These are phyloP conservation scores for Myanophis thanlyinensis DNA, from an alignment of 2,113 vertebrate species.

Conservation along the genomic window DNA sequence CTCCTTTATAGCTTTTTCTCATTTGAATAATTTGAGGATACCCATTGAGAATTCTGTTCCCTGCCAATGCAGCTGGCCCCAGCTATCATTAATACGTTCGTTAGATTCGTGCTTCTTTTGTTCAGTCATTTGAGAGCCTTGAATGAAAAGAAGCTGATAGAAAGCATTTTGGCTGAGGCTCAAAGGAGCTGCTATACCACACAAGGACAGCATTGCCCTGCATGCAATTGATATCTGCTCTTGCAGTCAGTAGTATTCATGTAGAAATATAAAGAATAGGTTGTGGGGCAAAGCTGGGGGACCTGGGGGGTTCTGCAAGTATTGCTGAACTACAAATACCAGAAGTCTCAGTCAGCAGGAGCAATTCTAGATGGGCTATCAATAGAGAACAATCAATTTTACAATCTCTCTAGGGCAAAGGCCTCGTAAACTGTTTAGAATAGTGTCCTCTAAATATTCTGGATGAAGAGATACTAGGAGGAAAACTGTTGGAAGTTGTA, in stretches of 20 bases:
- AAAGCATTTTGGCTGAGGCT: neutral
- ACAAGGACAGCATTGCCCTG: constrained; percentile 17
- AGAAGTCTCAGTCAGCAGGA: neutral
- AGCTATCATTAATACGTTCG: neutral
- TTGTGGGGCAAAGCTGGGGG: neutral
- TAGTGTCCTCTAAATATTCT: neutral
- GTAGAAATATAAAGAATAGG: neutral
- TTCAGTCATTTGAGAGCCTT: constrained; percentile 42
- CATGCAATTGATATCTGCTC: neutral
- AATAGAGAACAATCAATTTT: neutral
- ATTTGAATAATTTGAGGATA: neutral
- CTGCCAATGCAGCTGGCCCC: constrained; percentile 1
- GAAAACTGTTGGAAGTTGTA: neutral
- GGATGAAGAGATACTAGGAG: neutral
- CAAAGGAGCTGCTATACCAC: neutral
- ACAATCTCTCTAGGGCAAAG: neutral
- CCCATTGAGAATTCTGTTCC: neutral
- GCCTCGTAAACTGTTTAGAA: neutral
- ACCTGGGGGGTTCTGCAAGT: neutral
- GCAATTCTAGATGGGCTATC: neutral
- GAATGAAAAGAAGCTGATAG: constrained; percentile 42
- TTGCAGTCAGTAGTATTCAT: neutral
- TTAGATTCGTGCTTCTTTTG: constrained; percentile 31
- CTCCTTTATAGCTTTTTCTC: neutral
- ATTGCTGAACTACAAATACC: neutral